A percentile compares a stretch with the other conserved stretches of the same genome.
Evolutionary conservation across 1,140 invertebrate genomes (phyloP).

Genomic region (Solenopsis invicta): DNA sequence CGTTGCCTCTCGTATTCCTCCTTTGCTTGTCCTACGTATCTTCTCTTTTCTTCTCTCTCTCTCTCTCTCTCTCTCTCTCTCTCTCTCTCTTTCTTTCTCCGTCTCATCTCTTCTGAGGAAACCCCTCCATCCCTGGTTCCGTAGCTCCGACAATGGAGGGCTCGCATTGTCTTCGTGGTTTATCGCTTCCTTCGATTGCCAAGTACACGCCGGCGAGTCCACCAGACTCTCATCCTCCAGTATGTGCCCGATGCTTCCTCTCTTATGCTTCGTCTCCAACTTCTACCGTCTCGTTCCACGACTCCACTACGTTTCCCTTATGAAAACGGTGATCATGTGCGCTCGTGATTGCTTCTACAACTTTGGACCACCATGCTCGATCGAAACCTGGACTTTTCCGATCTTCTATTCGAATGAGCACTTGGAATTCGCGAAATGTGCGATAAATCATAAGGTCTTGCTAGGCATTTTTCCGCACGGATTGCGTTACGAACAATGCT

Average conservation of each 20-base stretch:
- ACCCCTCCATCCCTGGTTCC: slow-evolving; percentile 72
- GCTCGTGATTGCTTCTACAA: slow-evolving; percentile 56
- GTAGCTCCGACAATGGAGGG: slow-evolving; percentile 80
- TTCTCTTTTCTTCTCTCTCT: slow-evolving; percentile 47
- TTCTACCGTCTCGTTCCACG: slow-evolving; percentile 13
- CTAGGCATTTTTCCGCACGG: not conserved
- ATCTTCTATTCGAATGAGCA: slow-evolving; percentile 18
- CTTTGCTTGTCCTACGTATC: slow-evolving; percentile 58
- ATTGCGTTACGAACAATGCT: not conserved
- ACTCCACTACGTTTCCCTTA: slow-evolving; percentile 12
- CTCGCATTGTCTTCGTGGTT: slow-evolving; percentile 84
- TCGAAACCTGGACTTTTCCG: slow-evolving; percentile 7
- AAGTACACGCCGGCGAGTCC: slow-evolving; percentile 80
- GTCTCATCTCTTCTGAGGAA: slow-evolving; percentile 61
- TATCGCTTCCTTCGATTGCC: slow-evolving; percentile 84
- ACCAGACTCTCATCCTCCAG: slow-evolving; percentile 36
- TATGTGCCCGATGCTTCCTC: slow-evolving; percentile 37
- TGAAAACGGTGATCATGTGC: slow-evolving; percentile 58
- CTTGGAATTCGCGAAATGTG: not conserved
- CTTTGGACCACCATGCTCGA: slow-evolving; percentile 40
- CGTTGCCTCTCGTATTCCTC: slow-evolving; percentile 71
- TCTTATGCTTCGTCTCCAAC: slow-evolving; percentile 40
- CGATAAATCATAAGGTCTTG: slow-evolving; percentile 25
- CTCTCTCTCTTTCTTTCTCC: slow-evolving; percentile 62
- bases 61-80: slow-evolving; percentile 52